Percentiles rank a stretch among this genome's conserved stretches.
phyloP scores from a whole-genome alignment of 2,888 invertebrate species.

The Myopa testacea region DNA sequence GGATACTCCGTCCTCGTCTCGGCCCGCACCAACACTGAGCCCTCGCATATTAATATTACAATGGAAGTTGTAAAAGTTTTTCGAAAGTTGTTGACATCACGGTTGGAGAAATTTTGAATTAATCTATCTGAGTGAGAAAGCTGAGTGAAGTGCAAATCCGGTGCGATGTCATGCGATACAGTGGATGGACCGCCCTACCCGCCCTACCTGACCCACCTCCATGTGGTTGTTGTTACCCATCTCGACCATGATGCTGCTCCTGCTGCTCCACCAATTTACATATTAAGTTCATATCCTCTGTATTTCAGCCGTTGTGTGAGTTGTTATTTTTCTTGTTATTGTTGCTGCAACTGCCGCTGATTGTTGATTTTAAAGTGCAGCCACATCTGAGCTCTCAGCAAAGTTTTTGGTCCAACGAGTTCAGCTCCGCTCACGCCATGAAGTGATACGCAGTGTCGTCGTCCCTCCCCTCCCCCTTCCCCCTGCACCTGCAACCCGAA shows the following conservation, averaged over 20 bases:
- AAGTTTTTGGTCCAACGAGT: slow-evolving; percentile 24
- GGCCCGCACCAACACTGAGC: not conserved
- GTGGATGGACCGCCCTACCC: too few species aligned
- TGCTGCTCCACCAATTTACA: slow-evolving; percentile 27
- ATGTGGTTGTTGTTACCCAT: not conserved
- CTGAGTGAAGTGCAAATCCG: slow-evolving; percentile 19
- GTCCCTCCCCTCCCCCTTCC: too few species aligned
- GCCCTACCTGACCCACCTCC: not conserved
- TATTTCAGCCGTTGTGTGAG: slow-evolving; percentile 20
- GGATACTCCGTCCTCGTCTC: not conserved
- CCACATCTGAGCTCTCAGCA: slow-evolving; percentile 27
- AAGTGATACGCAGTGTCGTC: slow-evolving; percentile 4
- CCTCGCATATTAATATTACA: slow-evolving; percentile 39
- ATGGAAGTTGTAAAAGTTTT: slow-evolving; percentile 37
- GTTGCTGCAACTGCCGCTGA: slow-evolving; percentile 13
- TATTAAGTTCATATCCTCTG: slow-evolving; percentile 35
- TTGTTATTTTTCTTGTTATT: slow-evolving; percentile 24
- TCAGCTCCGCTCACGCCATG: slow-evolving; percentile 9
- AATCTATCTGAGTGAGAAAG: slow-evolving; percentile 54
- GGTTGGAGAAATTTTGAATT: slow-evolving; percentile 63
- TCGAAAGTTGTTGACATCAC: slow-evolving; percentile 53
- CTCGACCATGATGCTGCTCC: not conserved
- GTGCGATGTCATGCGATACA: slow-evolving; percentile 1
- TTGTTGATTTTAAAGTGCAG: slow-evolving; percentile 32
- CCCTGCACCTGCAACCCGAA: not conserved